Conservation (phyloP, 2,113 vertebrate genomes). For the Stomatorhinus ivindoensis region DNA sequence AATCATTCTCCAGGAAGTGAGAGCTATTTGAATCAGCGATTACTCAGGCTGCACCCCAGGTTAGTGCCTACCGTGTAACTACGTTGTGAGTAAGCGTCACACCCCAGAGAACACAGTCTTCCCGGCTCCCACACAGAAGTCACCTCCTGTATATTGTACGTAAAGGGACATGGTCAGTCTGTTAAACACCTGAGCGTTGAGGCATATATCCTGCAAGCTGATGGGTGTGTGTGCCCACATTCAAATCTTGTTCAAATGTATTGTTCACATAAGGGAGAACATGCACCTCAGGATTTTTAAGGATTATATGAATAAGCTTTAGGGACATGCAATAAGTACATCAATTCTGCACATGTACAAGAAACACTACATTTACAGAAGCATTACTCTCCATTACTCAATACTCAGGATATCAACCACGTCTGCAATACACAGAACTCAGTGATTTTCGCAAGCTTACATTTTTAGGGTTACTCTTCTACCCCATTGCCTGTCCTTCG, state of each 20-base stretch:
- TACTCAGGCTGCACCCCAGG: constrained; percentile 33
- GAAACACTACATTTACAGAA: not conserved
- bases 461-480: not conserved
- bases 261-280: not conserved
- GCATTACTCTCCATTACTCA: not conserved
- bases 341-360: not conserved
- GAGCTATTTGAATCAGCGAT: constrained; percentile 36
- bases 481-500: not conserved
- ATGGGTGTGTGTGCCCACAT: not conserved
- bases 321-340: not conserved
- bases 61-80: constrained; percentile 28
- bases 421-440: not conserved
- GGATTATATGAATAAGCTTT: not conserved
- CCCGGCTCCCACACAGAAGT: not conserved
- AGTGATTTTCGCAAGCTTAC: not conserved
- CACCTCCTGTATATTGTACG: not conserved
- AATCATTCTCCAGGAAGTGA: not conserved
- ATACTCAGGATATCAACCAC: not conserved
- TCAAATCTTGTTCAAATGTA: not conserved
- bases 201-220: not conserved
- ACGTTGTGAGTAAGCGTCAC: constrained; percentile 17
- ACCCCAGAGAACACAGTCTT: not conserved
- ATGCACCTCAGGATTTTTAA: not conserved
- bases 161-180: not conserved
- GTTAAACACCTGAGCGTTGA: not conserved